Percentiles rank a stretch among this genome's conserved stretches.
phyloP scores from a whole-genome alignment of 2,888 invertebrate species.

The Leptinotarsa rubiginosa region DNA sequence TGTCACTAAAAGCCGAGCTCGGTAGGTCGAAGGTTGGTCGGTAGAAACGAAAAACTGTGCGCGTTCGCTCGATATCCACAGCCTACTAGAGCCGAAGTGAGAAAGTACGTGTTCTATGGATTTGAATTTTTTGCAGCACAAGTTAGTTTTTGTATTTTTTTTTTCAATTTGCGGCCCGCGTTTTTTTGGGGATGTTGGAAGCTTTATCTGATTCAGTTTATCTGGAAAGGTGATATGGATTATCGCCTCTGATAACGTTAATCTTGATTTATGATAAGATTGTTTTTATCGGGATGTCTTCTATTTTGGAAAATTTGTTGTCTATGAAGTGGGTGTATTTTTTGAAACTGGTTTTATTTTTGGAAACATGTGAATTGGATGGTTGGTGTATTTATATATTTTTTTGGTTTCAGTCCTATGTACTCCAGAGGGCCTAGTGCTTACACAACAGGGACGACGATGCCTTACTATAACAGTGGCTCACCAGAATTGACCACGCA shows the following conservation, averaged over 20 bases:
- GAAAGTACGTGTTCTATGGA: slow-evolving; percentile 50
- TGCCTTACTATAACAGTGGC: slow-evolving; percentile 59
- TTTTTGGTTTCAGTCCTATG: slow-evolving; percentile 58
- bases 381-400: slow-evolving; percentile 22
- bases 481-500: slow-evolving; percentile 61
- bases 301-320: slow-evolving; percentile 51
- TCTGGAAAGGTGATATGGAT: slow-evolving; percentile 37
- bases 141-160: slow-evolving; percentile 56
- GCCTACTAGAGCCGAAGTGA: slow-evolving; percentile 34
- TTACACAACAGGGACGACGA: slow-evolving; percentile 56
- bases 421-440: slow-evolving; percentile 57
- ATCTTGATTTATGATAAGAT: slow-evolving; percentile 44
- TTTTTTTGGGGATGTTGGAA: slow-evolving; percentile 17
- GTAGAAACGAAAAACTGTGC: slow-evolving; percentile 35
- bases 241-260: slow-evolving; percentile 44
- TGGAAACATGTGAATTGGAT: neutral
- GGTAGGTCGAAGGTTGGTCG: slow-evolving; percentile 43
- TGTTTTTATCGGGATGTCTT: slow-evolving; percentile 44
- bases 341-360: slow-evolving; percentile 14
- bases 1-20: slow-evolving; percentile 48
- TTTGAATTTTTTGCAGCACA: slow-evolving; percentile 58
- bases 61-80: slow-evolving; percentile 29
- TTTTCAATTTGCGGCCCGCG: slow-evolving; percentile 24
- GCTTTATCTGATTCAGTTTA: slow-evolving; percentile 34
- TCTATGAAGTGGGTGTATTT: slow-evolving; percentile 49